Conservation (phyloP, 1,140 invertebrate genomes). For the Ceratosolen solmsi region DNA sequence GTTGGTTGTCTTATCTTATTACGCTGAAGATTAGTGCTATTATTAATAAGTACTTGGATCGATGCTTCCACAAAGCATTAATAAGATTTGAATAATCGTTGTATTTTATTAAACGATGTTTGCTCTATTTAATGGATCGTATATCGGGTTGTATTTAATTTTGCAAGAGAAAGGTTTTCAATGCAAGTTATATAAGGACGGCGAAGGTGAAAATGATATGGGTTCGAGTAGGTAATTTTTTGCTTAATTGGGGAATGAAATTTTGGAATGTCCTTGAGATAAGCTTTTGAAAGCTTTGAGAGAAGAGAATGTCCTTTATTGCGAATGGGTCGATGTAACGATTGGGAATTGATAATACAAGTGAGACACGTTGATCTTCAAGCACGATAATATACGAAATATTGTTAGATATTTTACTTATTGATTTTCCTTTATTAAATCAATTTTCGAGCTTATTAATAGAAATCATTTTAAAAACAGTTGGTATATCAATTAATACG, state of each 20-base stretch:
- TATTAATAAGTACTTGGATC: not conserved
- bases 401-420: not conserved
- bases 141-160: not conserved
- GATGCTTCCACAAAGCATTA: not conserved
- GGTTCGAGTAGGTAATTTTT: not conserved
- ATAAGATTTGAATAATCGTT: not conserved
- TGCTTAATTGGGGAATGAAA: slow-evolving; percentile 16
- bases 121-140: not conserved
- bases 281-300: slow-evolving; percentile 3
- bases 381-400: not conserved
- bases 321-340: not conserved
- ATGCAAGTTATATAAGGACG: not conserved
- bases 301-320: not conserved
- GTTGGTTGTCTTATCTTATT: not conserved
- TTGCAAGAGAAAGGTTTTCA: not conserved
- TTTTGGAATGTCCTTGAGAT: slow-evolving; percentile 9
- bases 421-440: not conserved
- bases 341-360: not conserved
- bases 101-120: not conserved
- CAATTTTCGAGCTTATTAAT: too few relatives aligned
- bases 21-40: not conserved
- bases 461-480: too few relatives aligned
- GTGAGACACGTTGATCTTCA: not conserved
- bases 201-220: not conserved
- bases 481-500: too few relatives aligned